phyloP scores from a whole-genome alignment of 1,140 invertebrate genomes.

The Octopus bimaculoides region DNA sequence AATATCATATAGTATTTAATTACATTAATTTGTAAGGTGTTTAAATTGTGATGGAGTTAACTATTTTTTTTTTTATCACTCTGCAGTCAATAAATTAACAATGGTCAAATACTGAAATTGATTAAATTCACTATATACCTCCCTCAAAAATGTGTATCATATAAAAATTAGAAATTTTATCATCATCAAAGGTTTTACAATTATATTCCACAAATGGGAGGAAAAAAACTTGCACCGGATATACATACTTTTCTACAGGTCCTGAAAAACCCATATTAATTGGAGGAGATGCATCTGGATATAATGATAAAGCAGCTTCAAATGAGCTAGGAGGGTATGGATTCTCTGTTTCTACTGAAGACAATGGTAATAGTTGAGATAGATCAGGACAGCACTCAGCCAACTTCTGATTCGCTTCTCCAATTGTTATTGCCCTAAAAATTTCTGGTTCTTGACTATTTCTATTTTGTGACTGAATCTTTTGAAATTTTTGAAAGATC shows the following conservation, averaged over 20 bases:
- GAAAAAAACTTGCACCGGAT: too few species aligned
- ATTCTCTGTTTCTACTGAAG: conserved; percentile 25
- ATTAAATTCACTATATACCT: too few species aligned
- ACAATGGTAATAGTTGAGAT: conserved; percentile 15
- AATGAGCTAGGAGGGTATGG: conserved; percentile 44
- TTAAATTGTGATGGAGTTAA: too few species aligned
- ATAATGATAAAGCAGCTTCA: conserved; percentile 15
- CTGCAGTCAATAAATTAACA: too few species aligned
- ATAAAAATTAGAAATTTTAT: too few species aligned
- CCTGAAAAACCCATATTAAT: conserved; percentile 40
- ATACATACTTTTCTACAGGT: conserved; percentile 42
- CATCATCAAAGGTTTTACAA: too few species aligned
- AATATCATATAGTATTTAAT: too few species aligned
- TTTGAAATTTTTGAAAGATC: conserved; percentile 61
- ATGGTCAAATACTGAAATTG: too few species aligned
- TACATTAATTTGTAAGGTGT: too few species aligned
- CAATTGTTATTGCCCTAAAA: conserved; percentile 69
- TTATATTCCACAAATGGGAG: too few species aligned
- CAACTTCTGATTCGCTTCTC: conserved; percentile 79
- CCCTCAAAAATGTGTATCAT: too few species aligned
- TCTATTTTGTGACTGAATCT: conserved; percentile 15
- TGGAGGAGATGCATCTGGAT: conserved; percentile 26
- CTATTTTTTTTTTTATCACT: too few species aligned
- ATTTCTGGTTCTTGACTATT: conserved; percentile 48
- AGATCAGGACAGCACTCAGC: conserved; percentile 69